These are phyloP conservation scores for Chitala chitala DNA, from an alignment of 2,113 vertebrate species.

Conservation along the genomic window DNA sequence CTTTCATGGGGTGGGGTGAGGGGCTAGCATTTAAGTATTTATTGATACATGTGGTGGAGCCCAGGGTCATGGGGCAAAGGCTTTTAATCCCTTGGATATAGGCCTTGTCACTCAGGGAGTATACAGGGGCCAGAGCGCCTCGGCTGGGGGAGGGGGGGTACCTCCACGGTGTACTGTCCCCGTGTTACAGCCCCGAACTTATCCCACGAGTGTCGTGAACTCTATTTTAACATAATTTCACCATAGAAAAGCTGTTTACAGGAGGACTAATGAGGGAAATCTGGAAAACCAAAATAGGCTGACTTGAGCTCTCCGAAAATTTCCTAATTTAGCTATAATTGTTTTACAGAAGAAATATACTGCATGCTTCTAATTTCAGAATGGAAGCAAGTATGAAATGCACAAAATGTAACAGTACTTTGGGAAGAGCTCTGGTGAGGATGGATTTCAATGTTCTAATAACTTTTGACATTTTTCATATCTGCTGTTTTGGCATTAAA, in stretches of 20 bases:
- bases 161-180: too few species aligned
- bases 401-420: not conserved
- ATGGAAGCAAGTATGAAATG: not conserved
- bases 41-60: constrained; percentile 47
- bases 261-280: not conserved
- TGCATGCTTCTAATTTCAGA: constrained; percentile 11
- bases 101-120: constrained; percentile 18
- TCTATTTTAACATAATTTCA: not conserved
- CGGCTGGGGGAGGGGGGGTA: constrained; percentile 29
- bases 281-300: not conserved
- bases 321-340: constrained; percentile 21
- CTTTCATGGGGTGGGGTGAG: constrained; percentile 32
- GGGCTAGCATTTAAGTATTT: constrained; percentile 44
- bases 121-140: constrained; percentile 29
- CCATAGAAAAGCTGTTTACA: not conserved
- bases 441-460: not conserved
- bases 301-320: not conserved
- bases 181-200: too few species aligned
- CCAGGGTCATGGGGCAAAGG: constrained; percentile 32
- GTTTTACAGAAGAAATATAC: constrained; percentile 18
- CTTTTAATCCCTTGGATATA: constrained; percentile 29
- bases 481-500: not conserved
- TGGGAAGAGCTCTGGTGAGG: not conserved
- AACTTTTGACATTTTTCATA: not conserved
- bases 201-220: not conserved